A percentile compares a stretch with the other conserved stretches of the same genome.
phyloP scores from a whole-genome alignment of 2,113 vertebrate genomes.

The Hylia prasina region DNA sequence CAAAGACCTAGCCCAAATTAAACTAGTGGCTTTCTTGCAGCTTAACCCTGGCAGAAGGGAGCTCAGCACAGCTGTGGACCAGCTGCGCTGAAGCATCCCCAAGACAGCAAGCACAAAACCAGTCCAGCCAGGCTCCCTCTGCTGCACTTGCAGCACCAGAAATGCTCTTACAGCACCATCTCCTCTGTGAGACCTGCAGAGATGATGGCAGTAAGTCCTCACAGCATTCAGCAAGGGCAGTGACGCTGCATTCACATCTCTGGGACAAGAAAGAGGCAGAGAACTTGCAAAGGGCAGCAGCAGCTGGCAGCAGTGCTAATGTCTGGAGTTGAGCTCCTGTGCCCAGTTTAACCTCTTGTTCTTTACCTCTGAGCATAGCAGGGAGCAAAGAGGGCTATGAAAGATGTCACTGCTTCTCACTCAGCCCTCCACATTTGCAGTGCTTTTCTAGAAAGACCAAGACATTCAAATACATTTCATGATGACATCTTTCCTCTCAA shows the following conservation, averaged over 20 bases:
- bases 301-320: background rate
- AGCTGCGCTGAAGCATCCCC: accelerated
- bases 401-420: background rate
- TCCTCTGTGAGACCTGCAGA: background rate
- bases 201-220: background rate
- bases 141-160: background rate
- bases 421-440: background rate
- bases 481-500: background rate
- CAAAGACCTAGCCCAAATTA: background rate
- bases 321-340: background rate
- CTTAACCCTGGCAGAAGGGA: background rate
- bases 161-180: background rate
- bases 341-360: background rate
- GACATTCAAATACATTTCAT: background rate
- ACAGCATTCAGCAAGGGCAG: accelerated
- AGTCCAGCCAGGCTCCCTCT: background rate
- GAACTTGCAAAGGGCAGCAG: background rate
- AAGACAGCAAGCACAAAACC: background rate
- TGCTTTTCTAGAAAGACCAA: background rate
- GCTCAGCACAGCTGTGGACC: background rate
- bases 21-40: background rate
- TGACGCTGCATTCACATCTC: background rate
- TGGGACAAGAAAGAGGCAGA: background rate
- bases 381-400: background rate
- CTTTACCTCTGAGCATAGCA: accelerated